Percentiles rank a stretch among this genome's conserved stretches.
These are phyloP conservation scores for Rhopalosiphum padi DNA, from an alignment of 1,140 invertebrate species.

Conservation along the genomic window DNA sequence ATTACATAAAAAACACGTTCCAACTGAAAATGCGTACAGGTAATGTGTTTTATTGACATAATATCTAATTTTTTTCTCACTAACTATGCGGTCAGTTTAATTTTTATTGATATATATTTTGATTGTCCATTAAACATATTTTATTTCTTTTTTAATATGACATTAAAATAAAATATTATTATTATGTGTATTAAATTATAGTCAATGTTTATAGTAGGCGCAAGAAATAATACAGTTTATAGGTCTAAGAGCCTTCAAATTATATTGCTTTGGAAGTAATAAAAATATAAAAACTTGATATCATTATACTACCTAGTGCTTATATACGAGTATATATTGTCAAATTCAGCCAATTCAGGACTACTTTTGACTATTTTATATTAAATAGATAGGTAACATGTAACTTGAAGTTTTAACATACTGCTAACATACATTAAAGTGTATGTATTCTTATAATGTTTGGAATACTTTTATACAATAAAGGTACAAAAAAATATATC, in stretches of 20 bases:
- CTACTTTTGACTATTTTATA: not conserved
- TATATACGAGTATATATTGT: not conserved
- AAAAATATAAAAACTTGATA: not conserved
- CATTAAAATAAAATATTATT: not conserved
- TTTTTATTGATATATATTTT: not conserved
- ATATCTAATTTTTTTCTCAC: not conserved
- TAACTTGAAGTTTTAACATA: not conserved
- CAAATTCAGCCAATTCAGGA: not conserved
- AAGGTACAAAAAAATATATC: no score
- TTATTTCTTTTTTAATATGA: conserved; percentile 1
- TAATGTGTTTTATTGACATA: not conserved
- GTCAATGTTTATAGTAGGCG: not conserved
- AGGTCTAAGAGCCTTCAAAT: not conserved
- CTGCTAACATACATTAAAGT: not conserved
- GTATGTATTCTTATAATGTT: not conserved
- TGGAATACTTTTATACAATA: not conserved
- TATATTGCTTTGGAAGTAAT: not conserved
- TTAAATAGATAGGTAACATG: not conserved
- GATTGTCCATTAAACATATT: not conserved
- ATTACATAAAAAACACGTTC: conserved; percentile 6
- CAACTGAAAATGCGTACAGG: not conserved
- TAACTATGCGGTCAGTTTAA: not conserved
- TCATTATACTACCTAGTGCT: not conserved
- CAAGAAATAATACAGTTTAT: not conserved
- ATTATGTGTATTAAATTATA: not conserved